phyloP scores from a whole-genome alignment of 2,113 vertebrate species.

The Pelvicachromis taeniatus region DNA sequence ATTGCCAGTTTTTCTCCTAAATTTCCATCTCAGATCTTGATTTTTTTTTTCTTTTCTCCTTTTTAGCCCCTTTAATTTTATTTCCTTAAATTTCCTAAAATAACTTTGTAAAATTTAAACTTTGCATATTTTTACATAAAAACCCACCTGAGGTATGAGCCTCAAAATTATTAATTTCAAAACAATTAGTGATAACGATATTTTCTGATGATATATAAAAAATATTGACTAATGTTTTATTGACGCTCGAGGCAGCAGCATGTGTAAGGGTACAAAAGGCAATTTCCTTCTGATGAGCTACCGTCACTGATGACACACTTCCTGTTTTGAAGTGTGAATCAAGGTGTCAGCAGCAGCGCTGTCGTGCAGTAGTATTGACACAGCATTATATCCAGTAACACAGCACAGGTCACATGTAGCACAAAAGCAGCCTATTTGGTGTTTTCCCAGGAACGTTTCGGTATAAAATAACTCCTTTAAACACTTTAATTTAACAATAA shows the following conservation, averaged over 20 bases:
- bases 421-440: not conserved
- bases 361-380: not conserved
- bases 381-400: not conserved
- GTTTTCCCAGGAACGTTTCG: not conserved
- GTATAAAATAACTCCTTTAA: not conserved
- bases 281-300: not conserved
- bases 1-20: not conserved
- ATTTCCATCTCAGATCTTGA: not conserved
- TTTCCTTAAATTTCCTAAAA: not conserved
- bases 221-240: not conserved
- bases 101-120: not conserved
- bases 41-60: not conserved
- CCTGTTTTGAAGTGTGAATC: not conserved
- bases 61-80: rapidly evolving
- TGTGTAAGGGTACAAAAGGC: not conserved
- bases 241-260: not conserved
- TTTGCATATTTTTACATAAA: not conserved
- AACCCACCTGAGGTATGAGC: not conserved
- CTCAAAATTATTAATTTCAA: not conserved
- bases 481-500: not conserved
- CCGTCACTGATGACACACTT: not conserved
- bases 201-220: not conserved
- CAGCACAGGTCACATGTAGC: not conserved
- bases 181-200: not conserved
- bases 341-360: not conserved